Percentiles rank a stretch among this genome's conserved stretches.
These are phyloP conservation scores for Acanthosepion lycidas DNA, from an alignment of 2,888 invertebrate genomes.

Conservation along the genomic window DNA sequence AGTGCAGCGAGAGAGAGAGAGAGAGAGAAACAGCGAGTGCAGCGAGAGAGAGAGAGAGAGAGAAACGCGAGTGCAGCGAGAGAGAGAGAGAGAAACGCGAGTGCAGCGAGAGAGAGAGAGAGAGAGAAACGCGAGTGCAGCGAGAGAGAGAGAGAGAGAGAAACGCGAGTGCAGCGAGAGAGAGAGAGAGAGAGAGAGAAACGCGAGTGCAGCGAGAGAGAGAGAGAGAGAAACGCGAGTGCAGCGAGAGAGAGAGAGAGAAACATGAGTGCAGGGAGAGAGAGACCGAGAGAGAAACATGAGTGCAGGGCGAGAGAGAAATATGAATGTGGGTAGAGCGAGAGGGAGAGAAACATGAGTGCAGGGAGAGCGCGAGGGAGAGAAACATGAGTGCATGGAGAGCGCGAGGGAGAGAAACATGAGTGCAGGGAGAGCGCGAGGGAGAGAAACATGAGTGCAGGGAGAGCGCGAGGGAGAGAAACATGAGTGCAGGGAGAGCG, in stretches of 20 bases:
- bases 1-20: not conserved
- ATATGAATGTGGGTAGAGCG: not conserved
- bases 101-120: not conserved
- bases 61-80: not conserved
- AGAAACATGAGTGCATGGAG: not conserved
- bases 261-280: too few relatives aligned
- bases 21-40: not conserved
- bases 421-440: too few relatives aligned
- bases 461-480: too few relatives aligned
- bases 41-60: constrained; percentile 24
- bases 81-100: not conserved
- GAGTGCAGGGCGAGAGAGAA: not conserved
- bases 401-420: constrained; percentile 8
- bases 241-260: too few relatives aligned
- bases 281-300: not conserved
- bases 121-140: not conserved
- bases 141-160: constrained; percentile 39
- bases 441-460: too few relatives aligned
- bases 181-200: too few relatives aligned
- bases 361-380: not conserved
- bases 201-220: too few relatives aligned
- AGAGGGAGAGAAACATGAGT: not conserved
- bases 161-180: too few relatives aligned
- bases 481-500: too few relatives aligned
- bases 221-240: too few relatives aligned